Conservation (phyloP, 2,797 vertebrate genomes). For the Periophthalmus magnuspinnatus region DNA sequence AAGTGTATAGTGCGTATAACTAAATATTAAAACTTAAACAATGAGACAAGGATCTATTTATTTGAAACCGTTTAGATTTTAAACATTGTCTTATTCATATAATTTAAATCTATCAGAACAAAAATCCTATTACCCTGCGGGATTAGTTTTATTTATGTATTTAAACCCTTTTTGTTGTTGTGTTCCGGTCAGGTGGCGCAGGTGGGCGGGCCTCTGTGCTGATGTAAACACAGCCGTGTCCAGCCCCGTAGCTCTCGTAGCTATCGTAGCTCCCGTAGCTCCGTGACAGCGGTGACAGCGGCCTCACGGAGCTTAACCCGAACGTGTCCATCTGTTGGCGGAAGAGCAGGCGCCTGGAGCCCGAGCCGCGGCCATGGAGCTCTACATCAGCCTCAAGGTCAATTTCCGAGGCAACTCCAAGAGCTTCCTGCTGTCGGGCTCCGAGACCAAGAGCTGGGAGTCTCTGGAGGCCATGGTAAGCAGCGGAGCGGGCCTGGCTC, state of each 20-base stretch:
- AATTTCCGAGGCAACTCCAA: conserved; percentile 85
- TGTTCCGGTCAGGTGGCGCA: not conserved
- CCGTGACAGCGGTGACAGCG: not conserved
- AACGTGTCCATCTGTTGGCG: not conserved
- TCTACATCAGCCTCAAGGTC: conserved; percentile 85
- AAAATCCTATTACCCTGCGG: no score
- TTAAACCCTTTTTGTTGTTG: not conserved
- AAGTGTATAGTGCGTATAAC: no score
- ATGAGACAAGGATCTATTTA: no score
- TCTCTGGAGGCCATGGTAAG: conserved; percentile 93
- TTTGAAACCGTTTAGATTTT: no score
- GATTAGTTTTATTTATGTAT: no score
- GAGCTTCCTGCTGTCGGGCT: conserved; percentile 87
- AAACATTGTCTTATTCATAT: no score
- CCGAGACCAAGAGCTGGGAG: conserved; percentile 87
- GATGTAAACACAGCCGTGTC: conserved; percentile 11
- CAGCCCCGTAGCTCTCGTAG: not conserved
- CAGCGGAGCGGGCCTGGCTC: not conserved
- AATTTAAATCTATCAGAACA: no score
- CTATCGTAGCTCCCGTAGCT: not conserved
- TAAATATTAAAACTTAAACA: no score
- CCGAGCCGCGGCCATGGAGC: conserved; percentile 78
- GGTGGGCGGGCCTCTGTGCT: not conserved
- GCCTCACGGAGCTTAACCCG: not conserved
- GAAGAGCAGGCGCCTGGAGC: not conserved